A percentile compares a stretch with the other conserved stretches of the same genome.
These are phyloP conservation scores for Emmelina monodactyla DNA, from an alignment of 2,888 invertebrate genomes.

Conservation along the genomic window DNA sequence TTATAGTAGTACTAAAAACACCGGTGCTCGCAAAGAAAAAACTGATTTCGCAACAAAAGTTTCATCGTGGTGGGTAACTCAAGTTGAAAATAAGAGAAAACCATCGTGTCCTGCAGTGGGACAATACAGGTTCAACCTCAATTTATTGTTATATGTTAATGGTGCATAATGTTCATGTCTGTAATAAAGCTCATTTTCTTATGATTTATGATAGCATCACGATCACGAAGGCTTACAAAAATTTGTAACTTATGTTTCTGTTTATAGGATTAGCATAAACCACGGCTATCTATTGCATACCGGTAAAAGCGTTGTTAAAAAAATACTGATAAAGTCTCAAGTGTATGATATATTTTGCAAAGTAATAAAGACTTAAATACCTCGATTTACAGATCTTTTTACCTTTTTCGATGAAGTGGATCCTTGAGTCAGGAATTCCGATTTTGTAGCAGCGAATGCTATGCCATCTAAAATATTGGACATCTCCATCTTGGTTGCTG, in stretches of 20 bases:
- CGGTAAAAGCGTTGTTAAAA: constrained; percentile 54
- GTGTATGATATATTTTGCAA: constrained; percentile 23
- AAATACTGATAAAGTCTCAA: constrained; percentile 42
- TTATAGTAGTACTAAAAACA: no score
- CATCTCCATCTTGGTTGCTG: constrained; percentile 61
- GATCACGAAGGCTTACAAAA: constrained; percentile 39
- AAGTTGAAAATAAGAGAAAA: no score
- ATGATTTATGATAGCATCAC: constrained; percentile 24
- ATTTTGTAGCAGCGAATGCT: constrained; percentile 60
- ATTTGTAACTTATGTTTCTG: constrained; percentile 56
- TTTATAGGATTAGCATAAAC: constrained; percentile 57
- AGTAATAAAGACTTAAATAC: constrained; percentile 38
- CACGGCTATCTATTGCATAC: constrained; percentile 60
- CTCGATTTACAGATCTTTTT: no score
- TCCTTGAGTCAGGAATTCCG: constrained; percentile 54
- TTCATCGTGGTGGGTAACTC: no score
- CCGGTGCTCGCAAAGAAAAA: no score
- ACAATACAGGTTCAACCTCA: no score
- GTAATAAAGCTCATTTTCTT: constrained; percentile 34
- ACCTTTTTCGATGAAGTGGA: constrained; percentile 22
- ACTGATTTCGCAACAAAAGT: no score
- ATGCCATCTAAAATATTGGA: constrained; percentile 67
- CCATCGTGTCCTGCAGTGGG: no score
- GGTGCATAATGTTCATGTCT: constrained; percentile 19
- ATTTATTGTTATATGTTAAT: no score